Evolutionary conservation across 1,140 invertebrate genomes (phyloP).

Genomic region (Lasaia peninsularis): DNA sequence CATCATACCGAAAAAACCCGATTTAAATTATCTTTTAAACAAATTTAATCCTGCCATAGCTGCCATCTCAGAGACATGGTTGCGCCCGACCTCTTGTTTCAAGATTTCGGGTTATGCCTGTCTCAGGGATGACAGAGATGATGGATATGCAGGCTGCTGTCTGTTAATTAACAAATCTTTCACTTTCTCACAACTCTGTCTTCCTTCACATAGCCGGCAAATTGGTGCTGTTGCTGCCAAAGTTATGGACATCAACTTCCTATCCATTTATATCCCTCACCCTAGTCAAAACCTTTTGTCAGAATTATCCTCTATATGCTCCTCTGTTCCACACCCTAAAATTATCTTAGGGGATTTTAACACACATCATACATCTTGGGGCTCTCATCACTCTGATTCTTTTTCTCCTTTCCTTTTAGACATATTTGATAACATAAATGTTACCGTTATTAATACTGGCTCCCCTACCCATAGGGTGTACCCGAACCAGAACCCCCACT

Average conservation of each 20-base stretch:
- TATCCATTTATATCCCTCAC: too few relatives aligned
- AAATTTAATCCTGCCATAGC: neutral
- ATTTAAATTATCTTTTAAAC: too few relatives aligned
- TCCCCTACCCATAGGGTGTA: too few relatives aligned
- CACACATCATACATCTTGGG: too few relatives aligned
- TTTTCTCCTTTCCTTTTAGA: constrained; percentile 17
- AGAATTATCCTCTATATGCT: neutral
- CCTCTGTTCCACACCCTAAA: too few relatives aligned
- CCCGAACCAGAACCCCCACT: constrained; percentile 14
- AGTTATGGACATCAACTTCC: too few relatives aligned
- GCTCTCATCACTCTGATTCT: too few relatives aligned
- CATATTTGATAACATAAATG: constrained; percentile 15
- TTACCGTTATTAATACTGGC: constrained; percentile 21
- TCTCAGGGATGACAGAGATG: constrained; percentile 11
- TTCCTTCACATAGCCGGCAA: neutral
- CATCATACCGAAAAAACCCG: too few relatives aligned
- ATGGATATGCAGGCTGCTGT: constrained; percentile 11
- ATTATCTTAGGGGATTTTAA: too few relatives aligned
- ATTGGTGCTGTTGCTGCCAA: constrained; percentile 9
- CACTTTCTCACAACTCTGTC: neutral
- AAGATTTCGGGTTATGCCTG: constrained; percentile 2
- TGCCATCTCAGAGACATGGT: neutral
- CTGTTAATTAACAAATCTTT: neutral
- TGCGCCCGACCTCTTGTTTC: too few relatives aligned
- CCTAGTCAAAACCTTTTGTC: neutral